These are phyloP conservation scores for Echinometra lucunter DNA, from an alignment of 53 echinoderm and acorn worm genomes.

Conservation along the genomic window DNA sequence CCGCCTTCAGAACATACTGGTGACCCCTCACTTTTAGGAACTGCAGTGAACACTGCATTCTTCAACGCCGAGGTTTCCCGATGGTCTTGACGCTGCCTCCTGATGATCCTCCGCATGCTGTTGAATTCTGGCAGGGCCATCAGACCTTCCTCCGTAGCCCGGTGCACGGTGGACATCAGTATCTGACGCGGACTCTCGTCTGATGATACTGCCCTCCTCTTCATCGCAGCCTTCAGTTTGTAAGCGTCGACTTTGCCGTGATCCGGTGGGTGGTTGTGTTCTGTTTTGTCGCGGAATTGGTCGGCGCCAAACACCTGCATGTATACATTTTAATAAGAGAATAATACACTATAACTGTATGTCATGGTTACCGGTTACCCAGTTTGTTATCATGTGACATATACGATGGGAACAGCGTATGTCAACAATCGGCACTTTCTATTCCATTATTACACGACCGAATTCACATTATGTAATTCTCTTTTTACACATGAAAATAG, in stretches of 20 bases:
- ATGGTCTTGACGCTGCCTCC: constrained; percentile 38
- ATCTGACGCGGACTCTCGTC: constrained; percentile 60
- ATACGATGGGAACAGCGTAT: too few species aligned
- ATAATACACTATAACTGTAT: background rate
- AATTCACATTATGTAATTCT: too few species aligned
- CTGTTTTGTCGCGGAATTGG: constrained; percentile 5
- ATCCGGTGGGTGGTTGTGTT: constrained; percentile 64
- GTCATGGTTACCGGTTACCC: background rate
- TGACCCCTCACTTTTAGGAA: background rate
- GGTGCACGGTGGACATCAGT: constrained; percentile 17
- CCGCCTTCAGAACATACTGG: background rate
- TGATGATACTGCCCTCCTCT: constrained; percentile 49
- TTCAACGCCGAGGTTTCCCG: background rate
- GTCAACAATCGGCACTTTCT: too few species aligned
- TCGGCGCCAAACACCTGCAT: constrained; percentile 15
- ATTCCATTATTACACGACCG: too few species aligned
- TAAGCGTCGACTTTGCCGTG: constrained; percentile 48
- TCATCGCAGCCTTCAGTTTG: constrained; percentile 49
- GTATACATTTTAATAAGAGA: background rate
- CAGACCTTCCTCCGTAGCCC: constrained; percentile 34
- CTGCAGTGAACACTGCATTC: background rate
- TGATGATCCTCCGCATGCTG: constrained; percentile 51
- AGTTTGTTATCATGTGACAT: too few species aligned
- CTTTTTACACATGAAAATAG: too few species aligned
- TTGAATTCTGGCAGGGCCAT: constrained; percentile 26